Evolutionary conservation across 2,888 invertebrate genomes (phyloP).

Genomic region (Unio delphinus): DNA sequence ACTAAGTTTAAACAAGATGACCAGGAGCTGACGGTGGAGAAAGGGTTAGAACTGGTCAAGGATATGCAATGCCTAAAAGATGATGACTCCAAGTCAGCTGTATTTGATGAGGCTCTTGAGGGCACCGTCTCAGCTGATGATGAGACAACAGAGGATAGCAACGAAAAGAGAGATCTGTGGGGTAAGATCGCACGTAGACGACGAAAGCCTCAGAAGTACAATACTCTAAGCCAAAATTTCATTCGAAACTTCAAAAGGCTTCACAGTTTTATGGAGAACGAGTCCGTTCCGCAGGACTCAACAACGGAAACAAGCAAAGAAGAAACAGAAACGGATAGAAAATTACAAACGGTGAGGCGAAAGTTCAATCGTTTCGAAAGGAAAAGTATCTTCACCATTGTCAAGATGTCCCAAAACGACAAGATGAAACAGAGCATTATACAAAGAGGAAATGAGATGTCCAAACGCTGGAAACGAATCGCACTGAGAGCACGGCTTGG

Average conservation of each 20-base stretch:
- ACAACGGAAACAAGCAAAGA: constrained; percentile 6
- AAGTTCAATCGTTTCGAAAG: constrained; percentile 25
- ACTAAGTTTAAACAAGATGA: background rate
- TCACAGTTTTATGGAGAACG: constrained; percentile 39
- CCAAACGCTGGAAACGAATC: constrained; percentile 18
- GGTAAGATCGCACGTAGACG: constrained; percentile 14
- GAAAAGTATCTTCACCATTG: constrained; percentile 31
- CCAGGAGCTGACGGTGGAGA: constrained; percentile 29
- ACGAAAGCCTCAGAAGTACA: constrained; percentile 11
- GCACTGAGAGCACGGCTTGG: constrained; percentile 17
- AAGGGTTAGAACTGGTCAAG: constrained; percentile 39
- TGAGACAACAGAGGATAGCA: constrained; percentile 7
- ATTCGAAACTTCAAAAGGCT: constrained; percentile 47
- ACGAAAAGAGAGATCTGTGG: constrained; percentile 24
- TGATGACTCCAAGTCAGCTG: constrained; percentile 27
- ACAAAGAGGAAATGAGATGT: constrained; percentile 22
- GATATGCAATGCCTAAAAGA: constrained; percentile 40
- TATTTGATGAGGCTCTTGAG: constrained; percentile 12
- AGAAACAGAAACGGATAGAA: background rate
- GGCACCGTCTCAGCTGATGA: constrained; percentile 9
- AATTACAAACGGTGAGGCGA: constrained; percentile 7
- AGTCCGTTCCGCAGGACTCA: background rate
- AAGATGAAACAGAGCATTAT: constrained; percentile 29
- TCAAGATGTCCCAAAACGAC: constrained; percentile 20
- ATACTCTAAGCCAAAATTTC: constrained; percentile 48